Percentiles rank a stretch among this genome's conserved stretches.
These are phyloP conservation scores for Donacobius atricapilla DNA, from an alignment of 2,113 vertebrate genomes.

Conservation along the genomic window DNA sequence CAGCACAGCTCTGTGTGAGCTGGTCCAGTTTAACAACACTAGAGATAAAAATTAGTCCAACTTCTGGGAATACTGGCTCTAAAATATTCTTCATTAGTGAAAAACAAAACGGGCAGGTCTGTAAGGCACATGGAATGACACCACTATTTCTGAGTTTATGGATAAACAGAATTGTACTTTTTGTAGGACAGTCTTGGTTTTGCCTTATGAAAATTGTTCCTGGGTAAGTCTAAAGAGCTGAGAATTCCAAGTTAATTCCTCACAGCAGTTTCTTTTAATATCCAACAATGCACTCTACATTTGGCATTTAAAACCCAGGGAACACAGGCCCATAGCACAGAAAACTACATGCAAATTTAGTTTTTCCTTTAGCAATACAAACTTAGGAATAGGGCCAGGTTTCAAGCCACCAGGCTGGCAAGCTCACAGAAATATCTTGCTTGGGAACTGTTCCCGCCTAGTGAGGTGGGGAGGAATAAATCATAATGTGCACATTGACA, in stretches of 20 bases:
- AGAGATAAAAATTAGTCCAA: background rate
- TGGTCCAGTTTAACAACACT: background rate
- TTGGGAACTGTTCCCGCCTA: background rate
- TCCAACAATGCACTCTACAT: background rate
- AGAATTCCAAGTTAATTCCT: background rate
- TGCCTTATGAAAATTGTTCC: background rate
- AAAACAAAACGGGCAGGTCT: background rate
- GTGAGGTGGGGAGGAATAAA: background rate
- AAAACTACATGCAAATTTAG: background rate
- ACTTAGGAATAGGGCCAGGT: background rate
- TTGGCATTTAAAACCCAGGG: background rate
- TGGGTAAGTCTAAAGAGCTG: background rate
- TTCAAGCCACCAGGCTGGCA: background rate
- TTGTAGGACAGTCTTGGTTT: background rate
- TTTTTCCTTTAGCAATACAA: background rate
- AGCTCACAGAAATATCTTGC: background rate
- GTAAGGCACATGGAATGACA: rapidly evolving
- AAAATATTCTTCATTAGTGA: background rate
- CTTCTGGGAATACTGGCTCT: background rate
- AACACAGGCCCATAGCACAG: background rate
- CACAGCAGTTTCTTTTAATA: background rate
- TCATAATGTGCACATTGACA: no score
- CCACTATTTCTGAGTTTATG: background rate
- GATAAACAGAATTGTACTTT: background rate
- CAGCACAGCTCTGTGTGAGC: background rate